Percentiles rank a stretch among this genome's conserved stretches.
These are phyloP conservation scores for Halcyon malimbica DNA, from an alignment of 2,113 vertebrate species.

Conservation along the genomic window DNA sequence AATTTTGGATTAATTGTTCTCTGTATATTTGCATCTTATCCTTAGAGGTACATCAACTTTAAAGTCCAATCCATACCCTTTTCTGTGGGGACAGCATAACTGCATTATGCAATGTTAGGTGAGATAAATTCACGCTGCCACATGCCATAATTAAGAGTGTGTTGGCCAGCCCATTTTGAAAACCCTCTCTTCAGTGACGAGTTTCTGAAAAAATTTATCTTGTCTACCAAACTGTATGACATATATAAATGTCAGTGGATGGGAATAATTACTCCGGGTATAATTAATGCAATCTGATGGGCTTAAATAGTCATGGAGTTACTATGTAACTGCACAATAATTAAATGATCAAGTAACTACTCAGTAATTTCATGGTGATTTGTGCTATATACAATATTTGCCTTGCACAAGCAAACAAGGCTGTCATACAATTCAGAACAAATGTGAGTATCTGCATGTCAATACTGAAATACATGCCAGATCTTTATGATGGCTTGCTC, in stretches of 20 bases:
- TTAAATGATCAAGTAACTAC: constrained; percentile 68
- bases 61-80: not conserved
- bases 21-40: not conserved
- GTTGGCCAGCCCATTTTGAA: constrained; percentile 10
- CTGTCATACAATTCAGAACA: constrained; percentile 29
- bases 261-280: constrained; percentile 62
- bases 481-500: constrained; percentile 31
- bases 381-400: constrained; percentile 61
- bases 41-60: not conserved
- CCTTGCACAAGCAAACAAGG: constrained; percentile 64
- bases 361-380: constrained; percentile 73
- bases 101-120: not conserved
- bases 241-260: constrained; percentile 37
- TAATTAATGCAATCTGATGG: constrained; percentile 71
- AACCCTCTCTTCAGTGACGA: not conserved
- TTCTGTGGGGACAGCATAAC: not conserved
- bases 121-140: constrained; percentile 23
- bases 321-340: constrained; percentile 66
- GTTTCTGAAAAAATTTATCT: constrained; percentile 11
- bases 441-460: constrained; percentile 34
- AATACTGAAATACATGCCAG: not conserved
- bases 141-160: constrained; percentile 21
- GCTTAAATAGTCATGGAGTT: constrained; percentile 63
- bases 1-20: not conserved
- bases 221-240: constrained; percentile 54